A percentile compares a stretch with the other conserved stretches of the same genome.
Evolutionary conservation across 2,888 invertebrate species (phyloP).

Genomic region (Scrobipalpa costella): DNA sequence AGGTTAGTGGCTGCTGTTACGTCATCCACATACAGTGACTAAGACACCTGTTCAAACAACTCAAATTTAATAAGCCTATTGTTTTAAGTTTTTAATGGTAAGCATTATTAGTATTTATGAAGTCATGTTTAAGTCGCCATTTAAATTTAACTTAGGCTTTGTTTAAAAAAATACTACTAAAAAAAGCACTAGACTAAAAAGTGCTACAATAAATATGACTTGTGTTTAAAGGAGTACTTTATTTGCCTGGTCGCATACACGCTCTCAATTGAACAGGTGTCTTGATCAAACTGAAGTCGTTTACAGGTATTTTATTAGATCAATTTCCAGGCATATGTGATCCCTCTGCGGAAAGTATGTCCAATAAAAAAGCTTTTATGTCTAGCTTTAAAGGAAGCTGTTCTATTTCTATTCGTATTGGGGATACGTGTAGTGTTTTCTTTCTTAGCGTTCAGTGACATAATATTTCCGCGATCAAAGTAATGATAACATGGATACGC

Average conservation of each 20-base stretch:
- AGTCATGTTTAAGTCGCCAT: too few relatives aligned
- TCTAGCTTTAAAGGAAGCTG: background rate
- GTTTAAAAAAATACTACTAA: too few relatives aligned
- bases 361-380: background rate
- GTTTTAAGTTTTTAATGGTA: too few relatives aligned
- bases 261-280: background rate
- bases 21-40: background rate
- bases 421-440: background rate
- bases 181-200: background rate
- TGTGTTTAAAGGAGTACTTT: background rate
- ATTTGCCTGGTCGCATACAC: background rate
- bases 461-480: background rate
- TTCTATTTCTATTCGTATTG: background rate
- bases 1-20: background rate
- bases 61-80: too few relatives aligned
- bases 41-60: background rate
- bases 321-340: background rate
- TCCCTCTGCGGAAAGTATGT: background rate
- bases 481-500: too few relatives aligned
- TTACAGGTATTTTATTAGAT: background rate
- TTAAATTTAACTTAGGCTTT: too few relatives aligned
- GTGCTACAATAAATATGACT: background rate
- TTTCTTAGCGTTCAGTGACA: background rate
- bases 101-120: too few relatives aligned
- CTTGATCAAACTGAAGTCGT: background rate